Percentiles rank a stretch among this genome's conserved stretches.
Conservation (phyloP, 2,113 vertebrate genomes). For the Micromys minutus region DNA sequence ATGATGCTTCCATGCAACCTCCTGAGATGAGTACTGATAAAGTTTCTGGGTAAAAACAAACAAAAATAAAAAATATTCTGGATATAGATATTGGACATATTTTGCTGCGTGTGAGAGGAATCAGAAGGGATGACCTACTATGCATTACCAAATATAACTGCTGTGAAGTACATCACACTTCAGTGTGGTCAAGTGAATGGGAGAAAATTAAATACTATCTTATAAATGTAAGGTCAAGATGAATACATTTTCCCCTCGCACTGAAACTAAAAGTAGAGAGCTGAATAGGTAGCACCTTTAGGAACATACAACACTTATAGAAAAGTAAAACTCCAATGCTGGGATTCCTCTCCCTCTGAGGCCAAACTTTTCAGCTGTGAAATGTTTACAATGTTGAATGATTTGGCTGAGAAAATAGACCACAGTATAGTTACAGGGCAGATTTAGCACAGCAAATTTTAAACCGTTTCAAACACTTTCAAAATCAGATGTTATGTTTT, state of each 20-base stretch:
- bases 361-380: background rate
- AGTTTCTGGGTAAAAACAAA: background rate
- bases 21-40: background rate
- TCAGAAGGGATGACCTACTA: background rate
- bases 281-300: background rate
- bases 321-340: background rate
- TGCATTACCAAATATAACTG: background rate
- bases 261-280: background rate
- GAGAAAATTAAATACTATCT: conserved; percentile 9
- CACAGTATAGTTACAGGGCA: background rate
- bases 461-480: background rate
- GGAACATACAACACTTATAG: background rate
- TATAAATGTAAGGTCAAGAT: background rate
- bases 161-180: background rate
- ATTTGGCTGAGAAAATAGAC: background rate
- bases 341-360: background rate
- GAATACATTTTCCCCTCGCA: background rate
- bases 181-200: background rate
- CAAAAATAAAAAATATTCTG: background rate
- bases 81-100: background rate
- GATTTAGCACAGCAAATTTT: background rate
- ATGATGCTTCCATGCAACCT: background rate
- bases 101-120: background rate
- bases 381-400: background rate
- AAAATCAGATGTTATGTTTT: background rate